These are phyloP conservation scores for Protophormia terraenovae DNA, from an alignment of 2,888 invertebrate species.

Conservation along the genomic window DNA sequence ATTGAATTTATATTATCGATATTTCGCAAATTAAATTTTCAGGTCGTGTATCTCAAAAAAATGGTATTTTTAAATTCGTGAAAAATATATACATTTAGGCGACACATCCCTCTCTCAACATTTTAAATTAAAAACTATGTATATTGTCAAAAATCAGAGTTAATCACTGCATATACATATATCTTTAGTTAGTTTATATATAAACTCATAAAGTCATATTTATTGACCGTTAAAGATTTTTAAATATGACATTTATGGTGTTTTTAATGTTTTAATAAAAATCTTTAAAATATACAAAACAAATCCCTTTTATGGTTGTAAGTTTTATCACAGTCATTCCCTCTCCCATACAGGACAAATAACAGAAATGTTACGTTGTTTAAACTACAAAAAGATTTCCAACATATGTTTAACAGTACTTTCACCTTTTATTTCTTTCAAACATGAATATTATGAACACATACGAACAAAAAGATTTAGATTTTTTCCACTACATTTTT, in stretches of 20 bases:
- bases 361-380: background rate
- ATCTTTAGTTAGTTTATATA: background rate
- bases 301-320: constrained; percentile 45
- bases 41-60: no score
- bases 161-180: background rate
- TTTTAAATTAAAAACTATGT: no score
- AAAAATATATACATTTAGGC: no score
- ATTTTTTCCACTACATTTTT: constrained; percentile 31
- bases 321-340: background rate
- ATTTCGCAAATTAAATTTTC: no score
- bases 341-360: background rate
- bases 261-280: constrained; percentile 53
- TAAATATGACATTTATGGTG: constrained; percentile 60
- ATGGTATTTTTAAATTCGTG: no score
- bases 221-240: constrained; percentile 53
- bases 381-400: constrained; percentile 21
- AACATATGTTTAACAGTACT: constrained; percentile 58
- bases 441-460: background rate
- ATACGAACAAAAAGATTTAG: background rate
- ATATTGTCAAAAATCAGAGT: no score
- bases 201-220: constrained; percentile 18
- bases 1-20: no score
- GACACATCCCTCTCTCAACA: no score
- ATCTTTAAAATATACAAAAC: constrained; percentile 24
- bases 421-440: constrained; percentile 37